These are phyloP conservation scores for Todiramphus chloris DNA, from an alignment of 2,113 vertebrate species.

Conservation along the genomic window DNA sequence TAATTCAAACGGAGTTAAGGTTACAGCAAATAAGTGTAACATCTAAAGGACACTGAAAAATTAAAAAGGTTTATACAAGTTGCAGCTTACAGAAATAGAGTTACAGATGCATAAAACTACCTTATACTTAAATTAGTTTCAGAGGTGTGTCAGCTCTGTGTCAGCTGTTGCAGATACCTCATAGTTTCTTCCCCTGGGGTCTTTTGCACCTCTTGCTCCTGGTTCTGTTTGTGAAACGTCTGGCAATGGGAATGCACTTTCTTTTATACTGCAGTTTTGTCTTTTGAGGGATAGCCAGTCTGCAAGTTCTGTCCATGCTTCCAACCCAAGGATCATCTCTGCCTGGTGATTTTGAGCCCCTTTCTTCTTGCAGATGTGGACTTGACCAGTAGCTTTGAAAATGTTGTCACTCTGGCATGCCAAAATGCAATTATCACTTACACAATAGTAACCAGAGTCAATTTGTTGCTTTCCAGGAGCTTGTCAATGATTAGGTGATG, in stretches of 20 bases:
- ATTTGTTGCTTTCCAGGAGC: not conserved
- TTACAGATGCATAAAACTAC: not conserved
- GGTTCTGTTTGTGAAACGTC: not conserved
- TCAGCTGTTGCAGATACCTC: not conserved
- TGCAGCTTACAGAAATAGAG: not conserved
- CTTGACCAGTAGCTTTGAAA: not conserved
- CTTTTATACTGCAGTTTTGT: not conserved
- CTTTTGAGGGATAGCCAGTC: not conserved
- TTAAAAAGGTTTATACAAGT: not conserved
- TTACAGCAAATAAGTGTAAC: not conserved
- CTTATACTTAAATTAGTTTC: not conserved
- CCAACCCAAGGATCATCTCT: not conserved
- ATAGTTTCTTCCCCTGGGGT: not conserved
- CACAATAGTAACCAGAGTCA: not conserved
- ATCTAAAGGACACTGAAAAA: not conserved
- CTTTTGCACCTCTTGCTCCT: not conserved
- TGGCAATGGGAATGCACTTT: not conserved
- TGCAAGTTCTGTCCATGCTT: not conserved
- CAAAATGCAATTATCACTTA: not conserved
- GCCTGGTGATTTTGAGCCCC: not conserved
- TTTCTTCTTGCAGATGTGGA: not conserved
- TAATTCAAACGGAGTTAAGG: conserved; percentile 1
- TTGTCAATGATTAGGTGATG: not conserved
- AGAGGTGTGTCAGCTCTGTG: not conserved
- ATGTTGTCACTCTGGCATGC: not conserved